A percentile compares a stretch with the other conserved stretches of the same genome.
Conservation (phyloP, 2,797 vertebrate genomes). For the Carduelis carduelis region DNA sequence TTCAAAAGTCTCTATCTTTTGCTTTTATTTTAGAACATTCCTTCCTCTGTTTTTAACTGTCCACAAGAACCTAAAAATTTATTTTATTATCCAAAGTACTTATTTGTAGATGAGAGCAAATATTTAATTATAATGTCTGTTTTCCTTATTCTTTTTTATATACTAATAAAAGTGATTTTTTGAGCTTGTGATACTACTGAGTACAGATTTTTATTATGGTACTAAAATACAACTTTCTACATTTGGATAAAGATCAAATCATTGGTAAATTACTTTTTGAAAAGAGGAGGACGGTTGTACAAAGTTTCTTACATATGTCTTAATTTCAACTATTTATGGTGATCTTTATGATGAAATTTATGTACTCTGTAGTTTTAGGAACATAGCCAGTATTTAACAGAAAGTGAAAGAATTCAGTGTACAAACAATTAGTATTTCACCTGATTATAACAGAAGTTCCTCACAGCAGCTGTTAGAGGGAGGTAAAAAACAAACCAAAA, state of each 20-base stretch:
- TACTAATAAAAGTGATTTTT: constrained; percentile 70
- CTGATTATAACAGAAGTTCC: background rate
- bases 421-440: background rate
- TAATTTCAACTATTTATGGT: background rate
- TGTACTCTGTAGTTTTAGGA: background rate
- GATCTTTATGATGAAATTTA: background rate
- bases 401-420: background rate
- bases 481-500: accelerated
- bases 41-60: constrained; percentile 5
- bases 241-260: background rate
- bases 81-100: background rate
- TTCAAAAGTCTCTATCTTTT: constrained; percentile 28
- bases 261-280: background rate
- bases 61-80: constrained; percentile 20
- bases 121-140: constrained; percentile 28
- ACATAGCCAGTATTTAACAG: accelerated
- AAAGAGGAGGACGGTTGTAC: background rate
- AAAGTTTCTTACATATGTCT: background rate
- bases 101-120: constrained; percentile 35
- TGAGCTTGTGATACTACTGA: background rate
- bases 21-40: constrained; percentile 12
- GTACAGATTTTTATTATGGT: background rate
- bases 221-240: background rate
- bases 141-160: constrained; percentile 57
- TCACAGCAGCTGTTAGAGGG: background rate